phyloP scores from a whole-genome alignment of 2,888 invertebrate species.

The Parascotia fuliginaria region DNA sequence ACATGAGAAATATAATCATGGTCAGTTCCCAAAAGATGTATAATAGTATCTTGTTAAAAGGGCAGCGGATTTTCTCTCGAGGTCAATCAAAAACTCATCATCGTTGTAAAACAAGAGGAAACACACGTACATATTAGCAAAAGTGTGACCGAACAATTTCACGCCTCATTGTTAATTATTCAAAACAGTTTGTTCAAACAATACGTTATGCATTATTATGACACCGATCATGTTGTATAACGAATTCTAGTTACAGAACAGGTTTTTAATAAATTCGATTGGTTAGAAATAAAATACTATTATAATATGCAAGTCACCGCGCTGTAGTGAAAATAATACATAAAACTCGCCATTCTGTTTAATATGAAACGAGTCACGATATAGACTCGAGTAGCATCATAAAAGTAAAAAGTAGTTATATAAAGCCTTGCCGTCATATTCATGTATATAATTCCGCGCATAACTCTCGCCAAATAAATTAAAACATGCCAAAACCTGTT shows the following conservation, averaged over 20 bases:
- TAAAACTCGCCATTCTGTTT: constrained; percentile 31
- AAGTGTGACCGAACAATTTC: constrained; percentile 22
- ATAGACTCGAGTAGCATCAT: constrained; percentile 41
- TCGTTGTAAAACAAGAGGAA: constrained; percentile 16
- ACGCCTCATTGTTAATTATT: constrained; percentile 22
- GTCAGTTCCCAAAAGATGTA: constrained; percentile 28
- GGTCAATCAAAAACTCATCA: constrained; percentile 34
- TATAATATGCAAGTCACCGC: constrained; percentile 17
- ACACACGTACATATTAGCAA: constrained; percentile 17
- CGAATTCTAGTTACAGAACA: constrained; percentile 45
- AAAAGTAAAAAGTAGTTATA: constrained; percentile 64
- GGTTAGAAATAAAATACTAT: constrained; percentile 20
- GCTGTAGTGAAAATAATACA: constrained; percentile 38
- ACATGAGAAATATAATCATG: constrained; percentile 38
- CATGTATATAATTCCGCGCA: constrained; percentile 57
- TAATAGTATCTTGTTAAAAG: constrained; percentile 34
- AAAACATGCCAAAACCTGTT: constrained; percentile 59
- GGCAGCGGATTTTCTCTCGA: constrained; percentile 25
- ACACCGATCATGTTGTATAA: constrained; percentile 49
- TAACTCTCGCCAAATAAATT: constrained; percentile 67
- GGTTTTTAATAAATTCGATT: constrained; percentile 42
- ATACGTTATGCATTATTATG: constrained; percentile 46
- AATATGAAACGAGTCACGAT: constrained; percentile 32
- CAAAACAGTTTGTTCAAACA: constrained; percentile 23
- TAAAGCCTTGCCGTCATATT: constrained; percentile 55